Evolutionary conservation across 2,888 invertebrate genomes (phyloP).

Genomic region (Cephus pulcher): DNA sequence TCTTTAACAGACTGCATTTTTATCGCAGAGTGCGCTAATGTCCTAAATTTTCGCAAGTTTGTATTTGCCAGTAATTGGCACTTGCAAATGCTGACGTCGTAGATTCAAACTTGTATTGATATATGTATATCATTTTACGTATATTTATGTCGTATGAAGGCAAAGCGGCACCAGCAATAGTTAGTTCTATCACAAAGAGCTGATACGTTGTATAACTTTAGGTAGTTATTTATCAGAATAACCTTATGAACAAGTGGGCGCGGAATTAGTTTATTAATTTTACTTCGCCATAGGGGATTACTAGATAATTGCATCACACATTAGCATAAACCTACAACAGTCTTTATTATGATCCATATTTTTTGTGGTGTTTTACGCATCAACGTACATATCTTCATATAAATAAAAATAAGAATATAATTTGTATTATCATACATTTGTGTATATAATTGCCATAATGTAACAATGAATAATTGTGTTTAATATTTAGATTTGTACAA

Average conservation of each 20-base stretch:
- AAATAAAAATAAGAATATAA: slow-evolving; percentile 62
- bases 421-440: slow-evolving; percentile 55
- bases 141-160: background rate
- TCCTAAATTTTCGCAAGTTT: background rate
- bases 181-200: background rate
- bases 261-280: background rate
- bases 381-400: slow-evolving; percentile 51
- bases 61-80: background rate
- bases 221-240: background rate
- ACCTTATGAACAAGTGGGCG: too few species aligned
- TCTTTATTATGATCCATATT: slow-evolving; percentile 62
- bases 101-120: background rate
- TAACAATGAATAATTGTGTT: slow-evolving; percentile 54
- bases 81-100: background rate
- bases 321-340: slow-evolving; percentile 58
- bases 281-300: background rate
- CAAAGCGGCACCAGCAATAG: background rate
- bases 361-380: slow-evolving; percentile 49
- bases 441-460: slow-evolving; percentile 55
- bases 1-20: background rate
- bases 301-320: background rate
- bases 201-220: background rate
- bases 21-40: too few species aligned
- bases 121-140: background rate
- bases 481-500: slow-evolving; percentile 56